Evolutionary conservation across 2,113 vertebrate genomes (phyloP), one percentile per base, ranked within the genome.

Genomic region (Pyxicephalus adspersus): DNA sequence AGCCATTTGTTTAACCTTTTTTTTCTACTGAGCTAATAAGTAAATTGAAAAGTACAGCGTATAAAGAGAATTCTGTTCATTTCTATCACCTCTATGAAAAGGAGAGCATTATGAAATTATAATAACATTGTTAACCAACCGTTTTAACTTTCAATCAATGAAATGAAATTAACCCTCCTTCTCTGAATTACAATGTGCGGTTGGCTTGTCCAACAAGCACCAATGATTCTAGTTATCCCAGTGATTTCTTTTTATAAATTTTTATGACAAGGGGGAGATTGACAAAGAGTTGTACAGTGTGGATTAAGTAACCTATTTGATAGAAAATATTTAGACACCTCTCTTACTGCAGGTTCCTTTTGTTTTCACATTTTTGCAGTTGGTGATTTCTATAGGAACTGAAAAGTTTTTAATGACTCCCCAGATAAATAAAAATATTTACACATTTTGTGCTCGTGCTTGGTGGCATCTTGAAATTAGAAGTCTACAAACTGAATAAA

Each of bases 91-190:
- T 31, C 18, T 31, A 19, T 31, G 31, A 64, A 70, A 72, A 58
- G 34, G 58, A 73, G 57, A 22, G 58, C 22, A 67, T 57, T 28
- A 19, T 29, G 1, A 34, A 31, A 65, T 26, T 51, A 17, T 51
- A 54, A 34, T 73, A 73, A 52, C 16, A 34, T 8, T 54, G 31
- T n/a, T 66, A 73, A 74, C 54, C 6, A 17, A 51, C 0, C 25
- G 15, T 63, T 52, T 81, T 81, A 72, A 81, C 78, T 15, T 11
- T 20, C 54, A 70, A 81, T 81, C 68, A 81, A 13, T 63, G 17
- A 23, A 72, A 81, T 72, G 2, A 58, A 28, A 45, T 65, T 64
- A 55, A 64, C 52, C 68, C 50, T 64, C 22, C n/a, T 18, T 52
- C 22, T 61, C 17, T 50, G 5, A 25, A 26, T 60, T 19, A 57